Percentiles rank a stretch among this genome's conserved stretches.
phyloP scores from a whole-genome alignment of 2,888 invertebrate genomes.

The Schrankia costaestrigalis region DNA sequence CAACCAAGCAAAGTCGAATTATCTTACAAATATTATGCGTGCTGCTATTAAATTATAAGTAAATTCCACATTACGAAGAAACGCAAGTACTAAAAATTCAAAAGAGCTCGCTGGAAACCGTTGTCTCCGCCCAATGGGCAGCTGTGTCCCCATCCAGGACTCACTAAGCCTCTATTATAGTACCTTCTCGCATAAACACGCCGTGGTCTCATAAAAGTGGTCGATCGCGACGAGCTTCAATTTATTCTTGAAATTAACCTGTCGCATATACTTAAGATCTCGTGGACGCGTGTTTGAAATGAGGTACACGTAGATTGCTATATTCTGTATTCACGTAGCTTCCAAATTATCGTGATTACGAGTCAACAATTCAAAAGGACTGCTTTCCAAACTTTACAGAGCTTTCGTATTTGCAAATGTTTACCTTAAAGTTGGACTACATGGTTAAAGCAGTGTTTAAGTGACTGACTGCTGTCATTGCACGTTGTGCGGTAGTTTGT shows the following conservation, averaged over 20 bases:
- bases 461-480: too few relatives aligned
- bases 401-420: not conserved
- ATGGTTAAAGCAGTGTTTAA: not conserved
- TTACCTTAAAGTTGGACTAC: not conserved
- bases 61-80: constrained; percentile 33
- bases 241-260: constrained; percentile 77
- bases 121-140: constrained; percentile 61
- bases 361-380: constrained; percentile 8
- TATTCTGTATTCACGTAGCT: constrained; percentile 23
- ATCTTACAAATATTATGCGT: constrained; percentile 16
- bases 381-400: too few relatives aligned
- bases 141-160: constrained; percentile 53
- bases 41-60: constrained; percentile 15
- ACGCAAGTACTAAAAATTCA: constrained; percentile 59
- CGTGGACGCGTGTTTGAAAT: constrained; percentile 43
- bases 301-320: constrained; percentile 36
- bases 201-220: constrained; percentile 54
- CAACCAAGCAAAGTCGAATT: constrained; percentile 2
- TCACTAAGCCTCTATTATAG: constrained; percentile 63
- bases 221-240: constrained; percentile 56
- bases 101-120: constrained; percentile 45
- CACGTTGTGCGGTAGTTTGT: too few relatives aligned
- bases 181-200: constrained; percentile 50
- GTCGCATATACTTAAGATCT: constrained; percentile 63
- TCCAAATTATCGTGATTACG: constrained; percentile 22